These are phyloP conservation scores for Rhyacichthys aspro DNA, from an alignment of 2,797 vertebrate genomes.

Conservation along the genomic window DNA sequence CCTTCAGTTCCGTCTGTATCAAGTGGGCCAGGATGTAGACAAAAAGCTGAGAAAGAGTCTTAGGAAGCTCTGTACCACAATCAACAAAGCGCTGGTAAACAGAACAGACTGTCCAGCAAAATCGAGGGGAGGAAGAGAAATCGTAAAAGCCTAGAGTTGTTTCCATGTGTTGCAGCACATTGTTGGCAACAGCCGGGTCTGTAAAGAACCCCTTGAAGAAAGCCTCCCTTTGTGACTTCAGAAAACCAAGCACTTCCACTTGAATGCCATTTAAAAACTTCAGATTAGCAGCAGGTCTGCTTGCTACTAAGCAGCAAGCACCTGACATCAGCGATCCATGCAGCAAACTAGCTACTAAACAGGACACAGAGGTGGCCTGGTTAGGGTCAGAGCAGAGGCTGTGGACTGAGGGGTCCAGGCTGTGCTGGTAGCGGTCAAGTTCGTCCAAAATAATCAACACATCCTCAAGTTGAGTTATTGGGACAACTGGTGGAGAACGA, in stretches of 20 bases:
- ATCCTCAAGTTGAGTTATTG: constrained; percentile 56
- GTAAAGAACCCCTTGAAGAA: constrained; percentile 71
- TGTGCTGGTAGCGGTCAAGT: constrained; percentile 60
- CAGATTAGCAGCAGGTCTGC: constrained; percentile 32
- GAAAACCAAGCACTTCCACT: constrained; percentile 74
- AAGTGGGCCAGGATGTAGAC: constrained; percentile 58
- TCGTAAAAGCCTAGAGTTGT: constrained; percentile 71
- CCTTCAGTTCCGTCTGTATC: constrained; percentile 26
- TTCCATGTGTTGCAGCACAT: constrained; percentile 65
- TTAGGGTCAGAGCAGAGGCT: constrained; percentile 46
- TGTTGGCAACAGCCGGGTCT: constrained; percentile 42
- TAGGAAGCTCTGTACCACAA: constrained; percentile 57
- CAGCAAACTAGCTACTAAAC: constrained; percentile 74
- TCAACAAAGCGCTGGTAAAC: constrained; percentile 60
- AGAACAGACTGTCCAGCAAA: constrained; percentile 81
- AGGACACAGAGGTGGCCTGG: constrained; percentile 34
- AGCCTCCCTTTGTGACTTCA: constrained; percentile 66
- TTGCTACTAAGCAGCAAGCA: constrained; percentile 70
- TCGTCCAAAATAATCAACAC: constrained; percentile 80
- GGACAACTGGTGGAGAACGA: constrained; percentile 26
- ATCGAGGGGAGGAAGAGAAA: constrained; percentile 71
- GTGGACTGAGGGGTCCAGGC: constrained; percentile 43
- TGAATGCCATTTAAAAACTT: constrained; percentile 32
- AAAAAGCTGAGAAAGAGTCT: constrained; percentile 76
- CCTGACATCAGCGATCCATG: constrained; percentile 71